Evolutionary conservation across 2,888 invertebrate genomes (phyloP).

Genomic region (Belgica antarctica): DNA sequence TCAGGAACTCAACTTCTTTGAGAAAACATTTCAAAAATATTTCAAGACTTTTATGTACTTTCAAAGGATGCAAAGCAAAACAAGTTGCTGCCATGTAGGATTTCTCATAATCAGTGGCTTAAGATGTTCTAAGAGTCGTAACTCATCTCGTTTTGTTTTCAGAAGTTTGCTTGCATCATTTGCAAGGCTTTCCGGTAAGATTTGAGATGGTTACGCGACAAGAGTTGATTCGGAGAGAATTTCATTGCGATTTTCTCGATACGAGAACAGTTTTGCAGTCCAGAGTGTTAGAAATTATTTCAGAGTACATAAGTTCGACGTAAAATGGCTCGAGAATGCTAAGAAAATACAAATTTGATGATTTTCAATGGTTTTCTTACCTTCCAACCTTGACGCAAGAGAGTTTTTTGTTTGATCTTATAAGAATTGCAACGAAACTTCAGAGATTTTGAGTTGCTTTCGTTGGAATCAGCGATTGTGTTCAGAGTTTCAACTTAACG

Average conservation of each 20-base stretch:
- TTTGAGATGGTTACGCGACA: not conserved
- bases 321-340: not conserved
- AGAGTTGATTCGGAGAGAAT: not conserved
- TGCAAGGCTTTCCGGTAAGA: not conserved
- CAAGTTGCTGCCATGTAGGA: no score
- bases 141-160: no score
- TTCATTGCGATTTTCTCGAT: not conserved
- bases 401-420: not conserved
- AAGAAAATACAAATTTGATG: not conserved
- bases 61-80: no score
- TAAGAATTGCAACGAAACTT: no score
- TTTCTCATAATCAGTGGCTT: no score
- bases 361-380: not conserved
- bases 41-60: slow-evolving; percentile 17
- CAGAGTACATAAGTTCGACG: not conserved
- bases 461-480: no score
- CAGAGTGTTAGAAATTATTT: not conserved
- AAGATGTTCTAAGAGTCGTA: no score
- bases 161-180: no score
- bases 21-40: no score
- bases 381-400: not conserved
- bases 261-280: not conserved
- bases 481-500: no score
- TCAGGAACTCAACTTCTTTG: no score
- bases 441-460: no score